These are phyloP conservation scores for Drosophila heteroneura DNA, from an alignment of 2,888 invertebrate species.

Conservation along the genomic window DNA sequence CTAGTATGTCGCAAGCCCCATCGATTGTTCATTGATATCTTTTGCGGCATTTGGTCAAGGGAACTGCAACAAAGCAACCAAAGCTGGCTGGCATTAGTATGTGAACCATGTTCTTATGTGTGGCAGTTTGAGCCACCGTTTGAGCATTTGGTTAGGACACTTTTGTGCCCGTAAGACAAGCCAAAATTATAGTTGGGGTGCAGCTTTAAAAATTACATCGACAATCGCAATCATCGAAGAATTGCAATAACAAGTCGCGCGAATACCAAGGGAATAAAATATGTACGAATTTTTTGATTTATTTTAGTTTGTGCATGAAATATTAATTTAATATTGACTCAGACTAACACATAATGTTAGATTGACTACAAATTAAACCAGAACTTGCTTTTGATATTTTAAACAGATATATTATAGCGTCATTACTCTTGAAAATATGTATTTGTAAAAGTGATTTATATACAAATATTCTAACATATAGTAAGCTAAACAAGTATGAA, in stretches of 20 bases:
- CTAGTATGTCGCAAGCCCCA: conserved; percentile 54
- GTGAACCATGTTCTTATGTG: conserved; percentile 60
- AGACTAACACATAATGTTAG: too few species aligned
- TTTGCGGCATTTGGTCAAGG: conserved; percentile 52
- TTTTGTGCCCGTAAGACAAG: conserved; percentile 44
- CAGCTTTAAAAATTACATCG: conserved; percentile 30
- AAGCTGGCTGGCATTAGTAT: conserved; percentile 56
- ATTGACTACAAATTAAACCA: background rate
- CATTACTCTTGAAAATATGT: background rate
- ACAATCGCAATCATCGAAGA: conserved; percentile 17
- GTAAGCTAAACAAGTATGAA: background rate
- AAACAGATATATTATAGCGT: background rate
- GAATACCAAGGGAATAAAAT: conserved; percentile 6
- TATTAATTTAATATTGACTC: background rate
- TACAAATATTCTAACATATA: background rate
- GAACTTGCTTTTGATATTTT: background rate
- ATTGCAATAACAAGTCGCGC: background rate
- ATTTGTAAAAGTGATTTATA: background rate
- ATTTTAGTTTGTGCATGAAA: conserved; percentile 26
- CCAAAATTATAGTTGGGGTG: conserved; percentile 38
- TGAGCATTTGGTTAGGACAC: conserved; percentile 51
- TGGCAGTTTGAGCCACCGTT: conserved; percentile 42
- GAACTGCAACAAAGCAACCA: conserved; percentile 26
- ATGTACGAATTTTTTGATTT: conserved; percentile 8
- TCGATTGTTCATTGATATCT: conserved; percentile 78